These are phyloP conservation scores for Lampris incognitus DNA, from an alignment of 2,113 vertebrate species.

Conservation along the genomic window DNA sequence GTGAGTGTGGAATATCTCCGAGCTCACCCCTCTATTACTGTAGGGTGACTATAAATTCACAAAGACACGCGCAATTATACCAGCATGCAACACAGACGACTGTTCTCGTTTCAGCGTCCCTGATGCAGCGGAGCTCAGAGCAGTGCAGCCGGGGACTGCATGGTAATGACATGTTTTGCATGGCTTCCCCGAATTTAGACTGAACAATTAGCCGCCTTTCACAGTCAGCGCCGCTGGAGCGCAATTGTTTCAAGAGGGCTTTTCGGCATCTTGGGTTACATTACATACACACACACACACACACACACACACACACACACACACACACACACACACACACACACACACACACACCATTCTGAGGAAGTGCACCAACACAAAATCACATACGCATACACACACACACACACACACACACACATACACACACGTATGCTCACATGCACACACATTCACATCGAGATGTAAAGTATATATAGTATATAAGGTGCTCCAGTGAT, in stretches of 20 bases:
- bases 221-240: background rate
- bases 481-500: too few relatives aligned
- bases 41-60: slow-evolving; percentile 1
- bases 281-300: background rate
- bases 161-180: background rate
- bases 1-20: slow-evolving; percentile 18
- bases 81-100: background rate
- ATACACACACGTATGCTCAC: slow-evolving; percentile 2
- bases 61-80: slow-evolving; percentile 14
- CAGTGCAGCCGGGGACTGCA: background rate
- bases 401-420: slow-evolving; percentile 3
- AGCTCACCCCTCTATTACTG: slow-evolving; percentile 8
- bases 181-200: too few relatives aligned
- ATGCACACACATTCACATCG: slow-evolving; percentile 13
- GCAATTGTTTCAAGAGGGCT: too few relatives aligned
- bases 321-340: slow-evolving; percentile 7
- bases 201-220: background rate
- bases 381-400: too few relatives aligned
- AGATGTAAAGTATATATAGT: background rate
- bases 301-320: background rate
- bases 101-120: too few relatives aligned
- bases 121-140: too few relatives aligned
- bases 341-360: too few relatives aligned
- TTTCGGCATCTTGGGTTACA: too few relatives aligned
- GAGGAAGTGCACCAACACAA: too few relatives aligned